Evolutionary conservation across 1,140 invertebrate species (phyloP), one percentile per base, ranked within the genome.

Genomic region (Chelonus insularis): DNA sequence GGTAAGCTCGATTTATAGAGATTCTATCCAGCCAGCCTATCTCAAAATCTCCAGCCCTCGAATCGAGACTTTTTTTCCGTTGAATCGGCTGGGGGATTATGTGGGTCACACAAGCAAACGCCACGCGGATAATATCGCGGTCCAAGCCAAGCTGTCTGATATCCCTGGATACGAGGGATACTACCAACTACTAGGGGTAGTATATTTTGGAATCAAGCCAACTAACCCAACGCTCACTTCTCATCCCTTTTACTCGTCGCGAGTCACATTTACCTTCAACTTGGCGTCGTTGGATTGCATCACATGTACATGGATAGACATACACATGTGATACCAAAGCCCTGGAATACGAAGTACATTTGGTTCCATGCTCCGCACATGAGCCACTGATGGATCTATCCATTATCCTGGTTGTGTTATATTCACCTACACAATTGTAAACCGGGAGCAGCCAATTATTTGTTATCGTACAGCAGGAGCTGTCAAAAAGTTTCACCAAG

Each of bases 131-230:
- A 55, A 54, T 50, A 62, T 59, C 52, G 60, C 57, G 54, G 54
- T 58, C 58, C 55, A 34, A 60, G 64, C 51, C 55, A 65, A 65
- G 50, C 56, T 62, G 59, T 65, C 59, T 59, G 55, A 54, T 54
- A 64, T 52, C 39, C 45, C 57, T 4, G 34, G 50, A 56, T 55
- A 62, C 52, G 41, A 48, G 20, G 20, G 45, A 48, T 23, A 18
- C 20, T 37, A 18, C 29, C 34, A 39, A 25, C 20, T 55, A 20
- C n/a, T 12, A 14, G 11, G 23, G 20, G 43, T 21, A 5, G 16
- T 29, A 32, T 39, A 47, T 57, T 59, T 63, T 63, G 62, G 62
- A 63, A 48, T 36, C 18, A 55, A n/a, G 62, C 62, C 62, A 63
- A 43, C 43, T 43, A 48, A 45, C 45, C 54, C 34, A 9, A 37